phyloP scores from a whole-genome alignment of 2,888 invertebrate genomes.

The Heliconius ethilla region DNA sequence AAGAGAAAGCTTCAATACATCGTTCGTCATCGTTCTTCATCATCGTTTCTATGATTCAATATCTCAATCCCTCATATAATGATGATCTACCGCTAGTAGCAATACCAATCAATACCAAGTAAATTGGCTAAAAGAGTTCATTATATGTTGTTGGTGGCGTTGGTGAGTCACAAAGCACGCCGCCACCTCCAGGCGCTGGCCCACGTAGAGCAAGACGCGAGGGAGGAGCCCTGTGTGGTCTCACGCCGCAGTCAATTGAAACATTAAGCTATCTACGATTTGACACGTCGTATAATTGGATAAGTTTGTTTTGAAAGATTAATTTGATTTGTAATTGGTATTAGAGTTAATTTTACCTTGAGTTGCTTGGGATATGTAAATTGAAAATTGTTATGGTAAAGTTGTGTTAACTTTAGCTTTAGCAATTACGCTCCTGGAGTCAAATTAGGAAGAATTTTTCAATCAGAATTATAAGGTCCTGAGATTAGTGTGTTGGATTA shows the following conservation, averaged over 20 bases:
- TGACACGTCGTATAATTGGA: slow-evolving; percentile 47
- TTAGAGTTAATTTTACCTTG: background rate
- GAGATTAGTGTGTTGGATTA: no score
- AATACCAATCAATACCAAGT: background rate
- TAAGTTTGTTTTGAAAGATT: slow-evolving; percentile 44
- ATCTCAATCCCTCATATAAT: background rate
- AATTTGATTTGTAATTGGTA: slow-evolving; percentile 37
- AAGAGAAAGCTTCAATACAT: background rate
- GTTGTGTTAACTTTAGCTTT: no score
- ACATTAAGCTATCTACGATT: slow-evolving; percentile 46
- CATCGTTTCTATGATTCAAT: background rate
- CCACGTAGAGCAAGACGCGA: slow-evolving; percentile 53
- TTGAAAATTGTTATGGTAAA: no score
- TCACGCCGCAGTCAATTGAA: slow-evolving; percentile 46
- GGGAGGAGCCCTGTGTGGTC: slow-evolving; percentile 55
- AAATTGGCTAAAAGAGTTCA: slow-evolving; percentile 38
- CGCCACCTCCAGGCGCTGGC: slow-evolving; percentile 52
- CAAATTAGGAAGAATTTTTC: no score
- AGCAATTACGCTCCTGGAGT: no score
- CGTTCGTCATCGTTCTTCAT: background rate
- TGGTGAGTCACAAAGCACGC: slow-evolving; percentile 50
- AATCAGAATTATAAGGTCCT: no score
- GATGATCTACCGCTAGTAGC: background rate
- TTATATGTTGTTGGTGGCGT: slow-evolving; percentile 40
- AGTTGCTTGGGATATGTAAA: background rate